Base-by-base conservation (phyloP, 2,888 invertebrate species). In the Netelia melanura region DNA sequence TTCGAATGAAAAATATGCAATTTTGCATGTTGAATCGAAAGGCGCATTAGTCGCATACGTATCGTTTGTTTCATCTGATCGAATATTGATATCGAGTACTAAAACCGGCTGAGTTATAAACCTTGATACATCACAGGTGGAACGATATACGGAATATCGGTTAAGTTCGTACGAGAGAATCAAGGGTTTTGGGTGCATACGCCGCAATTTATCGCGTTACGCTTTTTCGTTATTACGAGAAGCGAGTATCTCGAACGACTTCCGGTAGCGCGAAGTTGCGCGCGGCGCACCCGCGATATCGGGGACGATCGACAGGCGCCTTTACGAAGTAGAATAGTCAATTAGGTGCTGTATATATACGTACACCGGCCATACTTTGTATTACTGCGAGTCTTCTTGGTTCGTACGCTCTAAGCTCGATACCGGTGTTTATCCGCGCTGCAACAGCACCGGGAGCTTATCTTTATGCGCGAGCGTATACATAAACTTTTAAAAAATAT, bases 281-380 rank as follows among this genome's bases (percentile, higher is more conserved):
- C 71, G 75, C 83, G 30, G 77, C 81, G 89, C 88, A 86, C 86
- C 76, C 81, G 83, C 83, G 87, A 88, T 92, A 92, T 92, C 92
- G 90, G 89, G 76, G 79, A 88, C 90, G 91, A 92, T 92, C 92
- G 92, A 92, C 92, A 91, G 91, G 91, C 88, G 87, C 89, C 91
- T 91, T 30, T 89, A 89, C 91, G 89, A 89, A 88, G 87, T 87
- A 88, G 91, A 92, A 92, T 92, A 92, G 92, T 92, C 92, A 92
- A 92, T 92, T 92, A 92, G 87, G 81, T 84, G 70, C 17, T 21
- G 43, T 38, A 25, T 25, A 62, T 52, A 21, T 61, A 67, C 67
- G 30, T 25, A 64, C 61, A 72, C 25, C 43, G 23, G 30, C 11
- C 25, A 58, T 58, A 58, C 58, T 58, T 58, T 58, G 58, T 58